phyloP scores from a whole-genome alignment of 2,113 vertebrate species.

The Gadus macrocephalus region DNA sequence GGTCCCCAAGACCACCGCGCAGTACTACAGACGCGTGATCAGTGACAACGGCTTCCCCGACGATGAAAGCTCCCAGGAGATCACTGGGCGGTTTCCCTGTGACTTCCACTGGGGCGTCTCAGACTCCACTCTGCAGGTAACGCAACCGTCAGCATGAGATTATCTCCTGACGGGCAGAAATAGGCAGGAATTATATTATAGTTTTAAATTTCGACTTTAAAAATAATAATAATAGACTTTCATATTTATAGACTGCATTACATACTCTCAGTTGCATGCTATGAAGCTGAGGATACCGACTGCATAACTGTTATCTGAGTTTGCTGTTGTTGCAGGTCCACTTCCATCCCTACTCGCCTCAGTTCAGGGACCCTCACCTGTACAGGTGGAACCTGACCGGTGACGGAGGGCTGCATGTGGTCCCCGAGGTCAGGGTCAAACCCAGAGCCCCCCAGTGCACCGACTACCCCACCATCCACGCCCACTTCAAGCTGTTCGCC shows the following conservation, averaged over 20 bases:
- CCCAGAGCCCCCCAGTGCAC: constrained; percentile 84
- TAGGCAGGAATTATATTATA: not conserved
- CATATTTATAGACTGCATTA: no score
- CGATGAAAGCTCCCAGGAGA: constrained; percentile 52
- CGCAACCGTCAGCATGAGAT: constrained; percentile 19
- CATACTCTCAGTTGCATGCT: not conserved
- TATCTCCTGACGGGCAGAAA: no score
- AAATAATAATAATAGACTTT: not conserved
- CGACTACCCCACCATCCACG: constrained; percentile 83
- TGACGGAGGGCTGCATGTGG: constrained; percentile 74
- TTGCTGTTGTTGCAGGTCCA: constrained; percentile 75
- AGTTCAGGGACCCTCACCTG: constrained; percentile 84
- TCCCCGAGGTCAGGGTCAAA: constrained; percentile 78
- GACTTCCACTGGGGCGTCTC: constrained; percentile 92
- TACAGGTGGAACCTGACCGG: constrained; percentile 92
- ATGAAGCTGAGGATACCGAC: not conserved
- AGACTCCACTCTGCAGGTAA: constrained; percentile 87
- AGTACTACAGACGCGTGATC: constrained; percentile 83
- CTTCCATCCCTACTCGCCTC: constrained; percentile 80
- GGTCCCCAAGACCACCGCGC: constrained; percentile 84
- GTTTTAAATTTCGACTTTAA: not conserved
- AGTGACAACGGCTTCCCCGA: constrained; percentile 79
- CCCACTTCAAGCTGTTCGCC: constrained; percentile 77
- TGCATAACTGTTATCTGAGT: not conserved
- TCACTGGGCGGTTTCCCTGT: constrained; percentile 82